Evolutionary conservation across 2,113 vertebrate species (phyloP), one percentile per base, ranked within the genome.

Genomic region (Chaenocephalus aceratus): DNA sequence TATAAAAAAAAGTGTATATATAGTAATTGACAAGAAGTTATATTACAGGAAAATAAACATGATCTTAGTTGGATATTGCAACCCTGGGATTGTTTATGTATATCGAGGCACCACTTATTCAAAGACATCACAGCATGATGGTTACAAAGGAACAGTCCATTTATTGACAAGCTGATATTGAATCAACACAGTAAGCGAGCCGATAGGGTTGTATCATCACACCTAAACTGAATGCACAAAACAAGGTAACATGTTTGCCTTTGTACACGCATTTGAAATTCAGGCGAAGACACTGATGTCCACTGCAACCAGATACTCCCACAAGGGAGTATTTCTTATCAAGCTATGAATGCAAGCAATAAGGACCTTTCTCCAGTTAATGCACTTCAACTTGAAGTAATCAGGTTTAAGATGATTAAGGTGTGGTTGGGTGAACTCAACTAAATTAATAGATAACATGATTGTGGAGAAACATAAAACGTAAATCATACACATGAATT

Each of bases 371-470:
- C 60, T 67, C 83, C 68, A 74, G 75, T 87, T 69, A 34, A 59
- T 53, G 21, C 63, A 89, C 88, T 88, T 92, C 79, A 91, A 89
- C 90, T 85, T 89, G 86, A 94, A 88, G 85, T 77, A 85, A 68
- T 85, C 59, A 66, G 63, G 30, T 34, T 58, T 15, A n/a, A 30
- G 46, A 64, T 6, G 5, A 72, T 77, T 65, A 56, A 79, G 54
- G 30, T 78, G 30, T 49, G 67, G 8, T 18, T 34, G 16, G 51
- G 16, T 72, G 1, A 81, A 75, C 44, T 53, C 3, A 82, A 69
- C 13, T 9, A 72, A 78, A 57, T 7, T 7, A 41, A 48, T 34
- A 54, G 1, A 60, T 11, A 59, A 66, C 5, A n/a, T 2, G 1
- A 56, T 36, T 30, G 44, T 3, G 21, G 75, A n/a, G 48, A 65